Conservation (phyloP, 2,113 vertebrate species). For the Sprattus sprattus region DNA sequence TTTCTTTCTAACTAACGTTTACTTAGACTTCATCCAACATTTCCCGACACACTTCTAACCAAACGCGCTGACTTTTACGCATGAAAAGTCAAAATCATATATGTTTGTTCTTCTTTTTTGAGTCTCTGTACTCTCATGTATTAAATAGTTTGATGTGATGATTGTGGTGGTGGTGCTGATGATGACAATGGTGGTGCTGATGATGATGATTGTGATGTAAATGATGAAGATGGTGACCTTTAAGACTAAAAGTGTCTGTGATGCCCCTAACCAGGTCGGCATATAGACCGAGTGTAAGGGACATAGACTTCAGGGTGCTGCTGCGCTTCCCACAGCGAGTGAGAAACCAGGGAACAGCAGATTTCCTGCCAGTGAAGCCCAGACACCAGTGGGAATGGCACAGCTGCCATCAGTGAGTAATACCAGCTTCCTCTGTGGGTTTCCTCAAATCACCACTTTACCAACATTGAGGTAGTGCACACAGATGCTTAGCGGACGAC, state of each 20-base stretch:
- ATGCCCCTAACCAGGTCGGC: constrained; percentile 69
- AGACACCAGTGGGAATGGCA: constrained; percentile 84
- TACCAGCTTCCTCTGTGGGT: not conserved
- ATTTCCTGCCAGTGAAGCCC: constrained; percentile 80
- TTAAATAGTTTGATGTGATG: too few relatives aligned
- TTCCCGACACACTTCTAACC: not conserved
- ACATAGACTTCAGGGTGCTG: constrained; percentile 76
- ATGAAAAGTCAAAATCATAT: not conserved
- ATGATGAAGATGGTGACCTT: not conserved
- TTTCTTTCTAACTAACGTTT: too few relatives aligned
- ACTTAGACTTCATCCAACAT: not conserved
- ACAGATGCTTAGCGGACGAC: not conserved
- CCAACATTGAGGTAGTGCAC: not conserved
- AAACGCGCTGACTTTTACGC: too few relatives aligned
- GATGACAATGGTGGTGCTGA: too few relatives aligned
- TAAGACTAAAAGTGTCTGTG: not conserved
- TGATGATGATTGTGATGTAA: too few relatives aligned
- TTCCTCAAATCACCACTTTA: not conserved
- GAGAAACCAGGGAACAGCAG: constrained; percentile 76
- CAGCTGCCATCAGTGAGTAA: constrained; percentile 82
- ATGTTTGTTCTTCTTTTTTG: too few relatives aligned
- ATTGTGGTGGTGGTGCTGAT: constrained; percentile 24
- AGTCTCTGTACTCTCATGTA: too few relatives aligned
- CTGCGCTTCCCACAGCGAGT: constrained; percentile 82
- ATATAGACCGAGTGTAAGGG: constrained; percentile 66